Evolutionary conservation across 2,888 invertebrate genomes (phyloP).

Genomic region (Drosophila anceps): DNA sequence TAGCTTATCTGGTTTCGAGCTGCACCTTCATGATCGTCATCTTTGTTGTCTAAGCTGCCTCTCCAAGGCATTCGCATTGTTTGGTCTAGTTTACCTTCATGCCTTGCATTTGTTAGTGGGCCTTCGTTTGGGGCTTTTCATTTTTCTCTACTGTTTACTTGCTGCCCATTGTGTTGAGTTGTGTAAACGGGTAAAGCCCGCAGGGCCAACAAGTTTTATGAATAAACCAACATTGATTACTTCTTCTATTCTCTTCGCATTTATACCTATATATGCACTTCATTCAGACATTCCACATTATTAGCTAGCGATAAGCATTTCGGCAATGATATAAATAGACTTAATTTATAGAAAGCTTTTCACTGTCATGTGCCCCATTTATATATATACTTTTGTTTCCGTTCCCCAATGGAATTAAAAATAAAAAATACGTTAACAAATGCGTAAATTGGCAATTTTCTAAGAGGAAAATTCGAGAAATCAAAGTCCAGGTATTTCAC

Average conservation of each 20-base stretch:
- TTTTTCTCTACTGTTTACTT: not conserved
- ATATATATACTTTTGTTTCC: slow-evolving; percentile 14
- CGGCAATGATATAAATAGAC: slow-evolving; percentile 50
- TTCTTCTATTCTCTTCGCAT: not conserved
- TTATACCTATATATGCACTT: not conserved
- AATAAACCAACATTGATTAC: slow-evolving; percentile 4
- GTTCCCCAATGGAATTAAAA: not conserved
- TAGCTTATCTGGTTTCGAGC: slow-evolving; percentile 30
- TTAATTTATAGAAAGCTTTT: slow-evolving; percentile 46
- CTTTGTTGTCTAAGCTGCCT: not conserved
- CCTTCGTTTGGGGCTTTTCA: slow-evolving; percentile 28
- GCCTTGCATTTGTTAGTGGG: slow-evolving; percentile 28
- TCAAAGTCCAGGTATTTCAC: slow-evolving; percentile 15
- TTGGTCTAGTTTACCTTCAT: slow-evolving; percentile 54
- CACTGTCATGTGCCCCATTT: slow-evolving; percentile 56
- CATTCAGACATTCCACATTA: slow-evolving; percentile 40
- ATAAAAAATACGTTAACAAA: slow-evolving; percentile 2
- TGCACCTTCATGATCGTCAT: slow-evolving; percentile 8
- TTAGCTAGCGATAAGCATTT: slow-evolving; percentile 43
- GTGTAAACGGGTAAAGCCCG: slow-evolving; percentile 4
- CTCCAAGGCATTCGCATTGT: slow-evolving; percentile 14
- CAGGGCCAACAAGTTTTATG: slow-evolving; percentile 12
- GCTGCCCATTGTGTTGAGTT: slow-evolving; percentile 8
- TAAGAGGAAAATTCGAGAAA: slow-evolving; percentile 1
- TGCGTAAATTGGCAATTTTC: slow-evolving; percentile 2